Base-by-base conservation (phyloP, 2,888 invertebrate species). In the Spilosoma lubricipeda region DNA sequence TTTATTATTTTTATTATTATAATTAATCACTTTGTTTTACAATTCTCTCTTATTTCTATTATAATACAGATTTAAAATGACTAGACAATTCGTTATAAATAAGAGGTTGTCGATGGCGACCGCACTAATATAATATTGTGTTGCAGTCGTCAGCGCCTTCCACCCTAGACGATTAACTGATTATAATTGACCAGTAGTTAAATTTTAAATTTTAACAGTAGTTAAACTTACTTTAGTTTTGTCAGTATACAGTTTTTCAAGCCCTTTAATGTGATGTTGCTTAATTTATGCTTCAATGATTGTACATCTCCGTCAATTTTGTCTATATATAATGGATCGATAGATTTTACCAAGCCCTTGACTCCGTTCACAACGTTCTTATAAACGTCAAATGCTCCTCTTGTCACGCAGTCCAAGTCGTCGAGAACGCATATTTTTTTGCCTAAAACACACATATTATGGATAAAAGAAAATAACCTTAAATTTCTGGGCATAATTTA, bases 361-460 rank as follows among this genome's bases (percentile, higher is more conserved):
- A 56, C 39, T 39, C 69, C 69, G 3, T 15, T 15, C 7, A 69
- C 56, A 23, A 70, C 18, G 20, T 39, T 15, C 4, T 56, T 70
- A 56, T 69, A 69, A n/a, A 27, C 3, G 27, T 15, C 27, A n/a
- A 27, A 23, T 3, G 18, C 39, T 39, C 69, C 69, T 36, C 36
- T 39, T 2, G 69, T 59, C 1, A 39, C 39, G 27, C 69, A 70
- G 18, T n/a, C 36, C 15, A 59, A 15, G 7, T 70, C 27, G 9
- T 56, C 56, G 27, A 70, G 56, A 11, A 39, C 27, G 20, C 69
- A 70, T 56, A 70, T 36, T 27, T 70, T 70, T n/a, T 20, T n/a
- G 20, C 69, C 69, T 70, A 39, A 27, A 70, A 70, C 15, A 63
- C 63, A 30, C 1, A 15, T 30, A 4, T 27, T 27, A 59, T 1